Evolutionary conservation across 1,140 invertebrate genomes (phyloP), one percentile per base, ranked within the genome.

Genomic region (Drosophila micromelanica): DNA sequence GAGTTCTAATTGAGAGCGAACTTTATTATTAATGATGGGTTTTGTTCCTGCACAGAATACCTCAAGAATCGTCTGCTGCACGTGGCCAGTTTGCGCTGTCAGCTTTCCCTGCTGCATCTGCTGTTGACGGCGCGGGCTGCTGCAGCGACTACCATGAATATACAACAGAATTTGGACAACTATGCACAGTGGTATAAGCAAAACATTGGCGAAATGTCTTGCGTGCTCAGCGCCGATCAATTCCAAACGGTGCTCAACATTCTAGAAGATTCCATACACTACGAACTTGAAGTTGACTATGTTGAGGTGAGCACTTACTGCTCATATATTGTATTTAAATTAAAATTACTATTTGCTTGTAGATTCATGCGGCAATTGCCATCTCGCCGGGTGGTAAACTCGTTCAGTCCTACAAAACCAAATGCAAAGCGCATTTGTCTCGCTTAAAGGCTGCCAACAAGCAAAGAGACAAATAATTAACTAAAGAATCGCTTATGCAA

Each of bases 161-260:
- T 91, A 51, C 42, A 73, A 15, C 61, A 65, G 5, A 91, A 91
- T 80, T 52, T 91, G 32, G 74, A 91, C 17, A 79, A 89, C 20
- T 91, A 91, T 57, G 90, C 84, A 13, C 69, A 90, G 38, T 91
- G 91, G 91, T 91, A 91, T 38, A 91, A 91, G 40, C 77, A 86
- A 20, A 80, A 91, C 46, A 90, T 91, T 49, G 79, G 85, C 12
- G 90, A 91, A 77, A 91, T 91, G 85, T 81, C 86, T 6, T 87
- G 80, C 52, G n/a, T 68, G 3, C 48, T 91, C 3, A 68, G 73
- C 2, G n/a, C 46, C 3, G 81, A 87, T n/a, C 73, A 81, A 37
- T 91, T 91, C 65, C 78, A 91, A 27, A 9, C 45, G 1, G 38
- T 76, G 4, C 42, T 91, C 1, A 60, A 70, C 12, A 49, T 90